Evolutionary conservation across 2,797 vertebrate genomes (phyloP), one percentile per base, ranked within the genome.

Genomic region (Heliangelus exortis): DNA sequence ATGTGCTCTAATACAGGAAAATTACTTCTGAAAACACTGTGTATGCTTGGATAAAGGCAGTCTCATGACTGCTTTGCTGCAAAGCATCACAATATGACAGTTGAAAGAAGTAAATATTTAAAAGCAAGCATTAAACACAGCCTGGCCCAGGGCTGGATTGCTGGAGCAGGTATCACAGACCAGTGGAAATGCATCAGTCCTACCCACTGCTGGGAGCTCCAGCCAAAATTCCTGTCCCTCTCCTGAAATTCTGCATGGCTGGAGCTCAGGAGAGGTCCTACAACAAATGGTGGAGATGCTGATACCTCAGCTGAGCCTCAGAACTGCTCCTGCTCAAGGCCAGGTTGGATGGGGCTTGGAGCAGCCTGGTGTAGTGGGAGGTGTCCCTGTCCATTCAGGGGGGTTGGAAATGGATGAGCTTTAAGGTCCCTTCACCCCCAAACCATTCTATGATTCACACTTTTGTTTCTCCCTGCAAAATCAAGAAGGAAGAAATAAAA

Each of bases 401-500:
- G 39, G 39, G 10, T 39, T 39, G 39, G 39, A 39, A 39, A 39
- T 39, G 39, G 39, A 12, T 39, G 39, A 39, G 39, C 39, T 39
- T 39, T 12, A 39, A 39, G 39, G 39, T 39, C 39, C 39, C 39
- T 39, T 39, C 39, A 12, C 39, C 39, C 39, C 39, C 39, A 39
- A 39, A 39, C 39, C 39, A 39, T 39, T 39, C 39, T 39, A 39
- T 12, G 39, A 39, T 39, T 39, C 39, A 57, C 2, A 39, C 59
- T 43, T n/a, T 69, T 87, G 69, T 57, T 85, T 93, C 92, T 61
- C 87, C 73, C 54, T 84, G 65, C 48, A 83, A 77, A 73, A 66
- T 16, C 54, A 93, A 81, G 87, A 94, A 91, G 69, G 28, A 43
- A 89, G 57, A 91, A 83, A 89, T 77, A 82, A 92, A 92, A 76